A percentile compares a stretch with the other conserved stretches of the same genome.
Conservation (phyloP, 1,140 invertebrate genomes). For the Drosophila aff. region DNA sequence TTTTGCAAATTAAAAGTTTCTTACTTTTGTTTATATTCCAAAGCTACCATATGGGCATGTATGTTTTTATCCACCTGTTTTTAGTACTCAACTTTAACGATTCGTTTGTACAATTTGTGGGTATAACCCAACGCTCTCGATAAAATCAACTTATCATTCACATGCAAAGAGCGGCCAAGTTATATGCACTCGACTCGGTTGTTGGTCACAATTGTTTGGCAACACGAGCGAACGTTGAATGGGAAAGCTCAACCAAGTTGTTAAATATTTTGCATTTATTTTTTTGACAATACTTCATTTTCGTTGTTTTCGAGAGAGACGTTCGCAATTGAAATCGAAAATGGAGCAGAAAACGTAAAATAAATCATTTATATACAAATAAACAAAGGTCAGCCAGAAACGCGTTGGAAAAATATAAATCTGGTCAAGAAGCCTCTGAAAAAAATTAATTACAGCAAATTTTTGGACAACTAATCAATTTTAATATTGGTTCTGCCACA, state of each 20-base stretch:
- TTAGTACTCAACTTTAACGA: constrained; percentile 5
- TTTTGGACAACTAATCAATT: neutral
- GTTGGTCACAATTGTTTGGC: constrained; percentile 6
- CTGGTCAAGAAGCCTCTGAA: neutral
- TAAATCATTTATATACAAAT: constrained; percentile 17
- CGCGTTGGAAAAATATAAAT: constrained; percentile 2
- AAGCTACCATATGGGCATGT: neutral
- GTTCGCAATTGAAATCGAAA: constrained; percentile 37
- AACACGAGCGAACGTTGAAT: constrained; percentile 10
- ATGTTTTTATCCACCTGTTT: constrained; percentile 5
- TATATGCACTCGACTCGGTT: constrained; percentile 30
- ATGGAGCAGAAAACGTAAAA: constrained; percentile 20
- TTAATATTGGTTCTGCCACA: no score
- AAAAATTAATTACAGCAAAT: neutral
- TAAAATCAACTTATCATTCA: constrained; percentile 21
- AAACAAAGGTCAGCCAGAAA: neutral
- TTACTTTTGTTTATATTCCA: constrained; percentile 3
- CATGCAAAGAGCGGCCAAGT: constrained; percentile 11
- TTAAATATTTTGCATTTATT: constrained; percentile 35
- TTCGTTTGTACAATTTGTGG: constrained; percentile 3
- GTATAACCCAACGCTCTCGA: neutral
- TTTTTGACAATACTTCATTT: constrained; percentile 27
- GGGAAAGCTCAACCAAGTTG: constrained; percentile 28
- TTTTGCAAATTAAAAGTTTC: constrained; percentile 6
- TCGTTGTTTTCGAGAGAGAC: constrained; percentile 19